phyloP scores from a whole-genome alignment of 1,140 invertebrate species.

The Lerema accius region DNA sequence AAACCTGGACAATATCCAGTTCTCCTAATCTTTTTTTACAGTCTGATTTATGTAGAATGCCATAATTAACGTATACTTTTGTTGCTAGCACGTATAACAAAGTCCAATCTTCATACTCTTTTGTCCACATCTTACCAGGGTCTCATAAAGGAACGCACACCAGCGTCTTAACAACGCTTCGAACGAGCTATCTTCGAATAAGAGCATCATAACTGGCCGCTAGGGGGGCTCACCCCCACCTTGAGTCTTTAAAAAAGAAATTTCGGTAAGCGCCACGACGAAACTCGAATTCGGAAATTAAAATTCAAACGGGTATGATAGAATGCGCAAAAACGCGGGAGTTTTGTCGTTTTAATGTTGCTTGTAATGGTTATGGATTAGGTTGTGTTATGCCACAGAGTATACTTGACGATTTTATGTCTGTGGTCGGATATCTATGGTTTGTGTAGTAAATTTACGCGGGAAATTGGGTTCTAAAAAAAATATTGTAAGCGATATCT shows the following conservation, averaged over 20 bases:
- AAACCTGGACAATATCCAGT: neutral
- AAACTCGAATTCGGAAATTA: slow-evolving; percentile 31
- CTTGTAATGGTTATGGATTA: neutral
- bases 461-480: no score
- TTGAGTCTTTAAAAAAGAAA: slow-evolving; percentile 31
- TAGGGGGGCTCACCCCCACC: slow-evolving; percentile 20
- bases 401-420: no score
- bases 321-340: neutral
- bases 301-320: slow-evolving; percentile 22
- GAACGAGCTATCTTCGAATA: slow-evolving; percentile 27
- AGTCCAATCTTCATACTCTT: slow-evolving; percentile 18
- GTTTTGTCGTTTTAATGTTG: neutral
- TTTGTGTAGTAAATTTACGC: no score
- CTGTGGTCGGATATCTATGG: no score
- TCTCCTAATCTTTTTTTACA: neutral
- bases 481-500: no score
- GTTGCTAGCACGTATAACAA: slow-evolving; percentile 23
- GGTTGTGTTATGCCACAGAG: neutral
- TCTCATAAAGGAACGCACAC: slow-evolving; percentile 32
- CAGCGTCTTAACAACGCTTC: slow-evolving; percentile 22
- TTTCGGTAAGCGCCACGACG: slow-evolving; percentile 24
- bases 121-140: slow-evolving; percentile 23
- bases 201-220: slow-evolving; percentile 30
- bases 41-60: neutral
- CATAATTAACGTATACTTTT: neutral